Evolutionary conservation across 2,797 vertebrate species (phyloP).

Genomic region (Anas bernieri): DNA sequence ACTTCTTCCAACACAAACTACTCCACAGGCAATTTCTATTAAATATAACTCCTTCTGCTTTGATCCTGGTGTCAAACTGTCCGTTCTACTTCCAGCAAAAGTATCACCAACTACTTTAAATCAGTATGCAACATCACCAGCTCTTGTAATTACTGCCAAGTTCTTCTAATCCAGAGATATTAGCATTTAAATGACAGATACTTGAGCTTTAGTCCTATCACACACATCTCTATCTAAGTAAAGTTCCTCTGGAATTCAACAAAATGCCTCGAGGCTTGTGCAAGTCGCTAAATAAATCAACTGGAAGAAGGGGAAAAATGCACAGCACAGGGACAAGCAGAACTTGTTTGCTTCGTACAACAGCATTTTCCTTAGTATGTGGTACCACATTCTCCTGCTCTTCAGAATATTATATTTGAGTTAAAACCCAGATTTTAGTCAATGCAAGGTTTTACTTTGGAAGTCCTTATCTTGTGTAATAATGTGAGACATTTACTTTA

Average conservation of each 20-base stretch:
- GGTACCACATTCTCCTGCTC: background rate
- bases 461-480: background rate
- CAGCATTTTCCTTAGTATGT: slow-evolving; percentile 1
- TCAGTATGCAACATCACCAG: slow-evolving; percentile 29
- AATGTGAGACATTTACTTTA: background rate
- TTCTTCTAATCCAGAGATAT: slow-evolving; percentile 33
- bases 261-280: slow-evolving; percentile 1
- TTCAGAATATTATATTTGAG: background rate
- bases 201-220: slow-evolving; percentile 53
- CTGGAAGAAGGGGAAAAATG: background rate
- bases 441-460: background rate
- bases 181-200: slow-evolving; percentile 56
- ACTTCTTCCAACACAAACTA: background rate
- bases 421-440: background rate
- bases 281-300: slow-evolving; percentile 50
- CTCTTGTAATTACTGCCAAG: slow-evolving; percentile 5
- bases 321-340: background rate
- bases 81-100: background rate
- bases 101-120: background rate
- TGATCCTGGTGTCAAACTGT: background rate
- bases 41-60: background rate
- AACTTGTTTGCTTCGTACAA: slow-evolving; percentile 33
- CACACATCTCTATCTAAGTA: slow-evolving; percentile 8
- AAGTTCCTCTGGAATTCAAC: slow-evolving; percentile 42
- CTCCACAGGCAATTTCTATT: background rate